These are phyloP conservation scores for Subacronicta megacephala DNA, from an alignment of 2,888 invertebrate genomes.

Conservation along the genomic window DNA sequence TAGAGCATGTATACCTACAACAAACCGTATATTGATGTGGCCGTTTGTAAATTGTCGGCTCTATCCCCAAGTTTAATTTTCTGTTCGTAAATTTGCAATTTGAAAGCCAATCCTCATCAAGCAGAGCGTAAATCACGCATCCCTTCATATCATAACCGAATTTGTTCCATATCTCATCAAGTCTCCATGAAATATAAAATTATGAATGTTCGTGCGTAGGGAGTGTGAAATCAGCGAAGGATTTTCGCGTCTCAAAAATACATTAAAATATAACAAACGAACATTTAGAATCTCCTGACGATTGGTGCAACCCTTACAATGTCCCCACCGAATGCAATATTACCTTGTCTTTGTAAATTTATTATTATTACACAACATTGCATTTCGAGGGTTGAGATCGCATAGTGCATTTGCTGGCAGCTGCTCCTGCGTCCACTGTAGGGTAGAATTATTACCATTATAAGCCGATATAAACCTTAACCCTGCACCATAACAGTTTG, in stretches of 20 bases:
- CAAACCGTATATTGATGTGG: neutral
- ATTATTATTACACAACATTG: slow-evolving; percentile 86
- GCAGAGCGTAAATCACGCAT: slow-evolving; percentile 29
- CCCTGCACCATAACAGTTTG: slow-evolving; percentile 41
- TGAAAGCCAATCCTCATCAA: slow-evolving; percentile 37
- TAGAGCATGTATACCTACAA: neutral
- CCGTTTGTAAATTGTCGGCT: neutral
- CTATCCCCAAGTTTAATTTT: slow-evolving; percentile 19
- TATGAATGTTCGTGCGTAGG: slow-evolving; percentile 23
- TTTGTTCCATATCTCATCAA: slow-evolving; percentile 43
- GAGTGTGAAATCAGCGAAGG: slow-evolving; percentile 28
- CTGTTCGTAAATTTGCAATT: slow-evolving; percentile 20
- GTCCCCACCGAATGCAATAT: slow-evolving; percentile 69
- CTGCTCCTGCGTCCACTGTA: slow-evolving; percentile 71
- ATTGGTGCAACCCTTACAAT: slow-evolving; percentile 79
- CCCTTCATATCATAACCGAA: slow-evolving; percentile 31
- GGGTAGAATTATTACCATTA: slow-evolving; percentile 56
- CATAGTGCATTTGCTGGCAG: slow-evolving; percentile 82
- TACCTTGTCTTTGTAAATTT: slow-evolving; percentile 85
- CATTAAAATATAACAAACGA: slow-evolving; percentile 61
- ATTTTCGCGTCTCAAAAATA: slow-evolving; percentile 47
- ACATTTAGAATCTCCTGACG: slow-evolving; percentile 71
- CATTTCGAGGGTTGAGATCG: slow-evolving; percentile 79
- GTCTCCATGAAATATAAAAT: slow-evolving; percentile 8
- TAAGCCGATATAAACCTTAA: slow-evolving; percentile 53